A percentile compares a stretch with the other conserved stretches of the same genome.
Evolutionary conservation across 2,888 invertebrate species (phyloP).

Genomic region (Andricus quercusramuli): DNA sequence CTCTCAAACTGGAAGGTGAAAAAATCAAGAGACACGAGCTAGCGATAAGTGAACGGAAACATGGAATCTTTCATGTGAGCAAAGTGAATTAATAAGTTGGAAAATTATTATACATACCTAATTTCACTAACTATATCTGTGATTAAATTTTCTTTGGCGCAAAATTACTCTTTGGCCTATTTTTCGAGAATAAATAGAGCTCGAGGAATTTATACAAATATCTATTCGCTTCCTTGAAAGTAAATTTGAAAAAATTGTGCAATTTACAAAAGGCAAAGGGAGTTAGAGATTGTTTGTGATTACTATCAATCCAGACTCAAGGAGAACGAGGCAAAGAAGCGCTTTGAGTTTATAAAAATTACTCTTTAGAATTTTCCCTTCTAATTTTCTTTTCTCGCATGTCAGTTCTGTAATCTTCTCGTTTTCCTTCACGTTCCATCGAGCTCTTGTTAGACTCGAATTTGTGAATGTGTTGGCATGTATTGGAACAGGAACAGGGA

Average conservation of each 20-base stretch:
- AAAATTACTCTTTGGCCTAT: neutral
- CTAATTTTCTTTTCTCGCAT: slow-evolving; percentile 25
- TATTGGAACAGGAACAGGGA: slow-evolving; percentile 47
- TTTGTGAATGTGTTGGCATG: slow-evolving; percentile 11
- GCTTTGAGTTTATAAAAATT: slow-evolving; percentile 33
- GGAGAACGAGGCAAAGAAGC: neutral
- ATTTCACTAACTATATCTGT: neutral
- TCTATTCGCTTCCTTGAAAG: neutral
- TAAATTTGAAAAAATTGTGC: neutral
- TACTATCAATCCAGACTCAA: slow-evolving; percentile 14
- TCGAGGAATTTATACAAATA: neutral
- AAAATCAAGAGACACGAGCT: no score
- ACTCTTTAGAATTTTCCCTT: slow-evolving; percentile 18
- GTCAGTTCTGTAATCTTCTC: slow-evolving; percentile 31
- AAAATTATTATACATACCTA: no score
- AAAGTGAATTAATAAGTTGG: no score
- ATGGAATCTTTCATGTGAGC: no score
- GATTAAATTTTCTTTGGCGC: neutral
- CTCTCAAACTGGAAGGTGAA: no score
- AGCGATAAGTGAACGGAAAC: no score
- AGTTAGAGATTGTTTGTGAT: slow-evolving; percentile 18
- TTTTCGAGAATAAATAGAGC: neutral
- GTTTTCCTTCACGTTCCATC: slow-evolving; percentile 35
- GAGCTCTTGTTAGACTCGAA: slow-evolving; percentile 20
- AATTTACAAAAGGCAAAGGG: slow-evolving; percentile 15